Base-by-base conservation (phyloP, 92 coral and sea anemone species). In the Epizoanthus illoricatus region DNA sequence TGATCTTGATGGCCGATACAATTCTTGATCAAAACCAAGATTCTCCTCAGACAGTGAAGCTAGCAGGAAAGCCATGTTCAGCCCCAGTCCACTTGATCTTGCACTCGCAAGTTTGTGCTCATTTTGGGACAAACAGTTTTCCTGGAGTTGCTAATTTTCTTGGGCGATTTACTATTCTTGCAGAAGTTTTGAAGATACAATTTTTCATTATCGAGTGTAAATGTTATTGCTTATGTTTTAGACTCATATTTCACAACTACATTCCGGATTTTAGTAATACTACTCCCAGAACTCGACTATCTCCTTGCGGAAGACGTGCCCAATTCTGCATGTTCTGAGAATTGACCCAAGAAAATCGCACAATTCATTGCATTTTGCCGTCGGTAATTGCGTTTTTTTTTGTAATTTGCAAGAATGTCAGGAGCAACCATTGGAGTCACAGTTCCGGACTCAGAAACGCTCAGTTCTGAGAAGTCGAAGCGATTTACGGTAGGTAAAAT, bases 371-470 rank as follows among this genome's bases (percentile, higher is more conserved):
- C 65, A 42, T 39, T 75, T 59, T 39, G 69, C 67, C 56, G 64
- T 78, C 71, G 71, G 61, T 45, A 78, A 19, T 13, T 67, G 64
- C 15, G 67, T 52, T 61, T 21, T 33, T 81, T 61, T 42, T 86
- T 18, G 76, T 54, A 42, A 42, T 56, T 71, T 66, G 75, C 42
- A 69, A 73, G 19, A 60, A 87, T 87, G 90, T 87, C 90, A 71
- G 82, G 64, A 58, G 73, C 76, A 23, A 60, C 86, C 24, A 93
- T 93, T 67, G 99, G 98, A 55, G 98, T 97, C 64, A 87, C 94
- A 78, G 99, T 97, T 28, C 99, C 99, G 80, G 98, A 93, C 84
- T 97, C 99, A 67, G 99, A 97, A 87, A 97, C 99, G 9, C 84
- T 96, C 70, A 97, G 98, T 75, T 97, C 99, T 17, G 99, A 97